Percentiles rank a stretch among this genome's conserved stretches.
phyloP scores from a whole-genome alignment of 2,888 invertebrate species.

The Reticulitermes lucifugus region DNA sequence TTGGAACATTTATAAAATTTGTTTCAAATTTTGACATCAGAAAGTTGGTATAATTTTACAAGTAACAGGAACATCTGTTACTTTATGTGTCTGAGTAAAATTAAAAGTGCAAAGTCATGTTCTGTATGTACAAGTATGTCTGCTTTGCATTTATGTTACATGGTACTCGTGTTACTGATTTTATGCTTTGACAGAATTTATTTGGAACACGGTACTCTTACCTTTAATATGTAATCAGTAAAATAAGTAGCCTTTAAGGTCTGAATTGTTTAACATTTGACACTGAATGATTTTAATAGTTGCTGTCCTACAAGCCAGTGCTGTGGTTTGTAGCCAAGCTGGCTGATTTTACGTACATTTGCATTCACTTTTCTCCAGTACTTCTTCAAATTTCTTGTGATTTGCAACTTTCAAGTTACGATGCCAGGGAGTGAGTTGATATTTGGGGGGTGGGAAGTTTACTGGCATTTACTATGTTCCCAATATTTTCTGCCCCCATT shows the following conservation, averaged over 20 bases:
- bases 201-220: not conserved
- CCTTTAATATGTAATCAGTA: not conserved
- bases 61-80: no score
- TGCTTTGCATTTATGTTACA: not conserved
- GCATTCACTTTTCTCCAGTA: not conserved
- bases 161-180: not conserved
- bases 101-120: not conserved
- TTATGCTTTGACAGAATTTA: not conserved
- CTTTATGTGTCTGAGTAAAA: not conserved
- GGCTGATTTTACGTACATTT: not conserved
- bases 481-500: not conserved
- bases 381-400: not conserved
- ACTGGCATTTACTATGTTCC: slow-evolving; percentile 17
- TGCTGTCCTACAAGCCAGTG: not conserved
- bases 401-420: not conserved
- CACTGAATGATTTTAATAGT: not conserved
- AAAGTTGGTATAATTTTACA: no score
- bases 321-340: not conserved
- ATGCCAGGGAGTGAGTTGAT: not conserved
- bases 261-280: not conserved
- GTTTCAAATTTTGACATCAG: no score
- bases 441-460: not conserved
- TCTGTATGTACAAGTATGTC: not conserved
- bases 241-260: not conserved
- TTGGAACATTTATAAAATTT: no score